Base-by-base conservation (phyloP, 2,113 vertebrate genomes). In the Ciconia stormi region DNA sequence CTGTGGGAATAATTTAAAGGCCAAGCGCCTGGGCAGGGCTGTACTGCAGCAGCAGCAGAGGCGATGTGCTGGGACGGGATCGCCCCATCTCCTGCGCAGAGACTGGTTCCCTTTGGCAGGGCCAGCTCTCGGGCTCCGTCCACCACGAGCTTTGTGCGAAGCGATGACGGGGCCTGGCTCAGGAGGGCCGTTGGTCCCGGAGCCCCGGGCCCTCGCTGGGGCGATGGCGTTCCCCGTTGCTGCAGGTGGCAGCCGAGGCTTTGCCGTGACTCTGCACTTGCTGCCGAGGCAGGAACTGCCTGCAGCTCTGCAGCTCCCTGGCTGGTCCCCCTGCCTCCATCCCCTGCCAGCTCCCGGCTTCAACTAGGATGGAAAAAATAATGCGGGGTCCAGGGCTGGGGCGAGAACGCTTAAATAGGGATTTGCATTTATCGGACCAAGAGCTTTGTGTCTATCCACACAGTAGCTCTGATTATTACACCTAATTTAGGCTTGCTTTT, bases 1-100 rank as follows among this genome's bases (percentile, higher is more conserved):
- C 96, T 56, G 89, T 63, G 97, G 97, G 97, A 97, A 98, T 98
- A 98, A 99, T 98, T 98, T 97, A 97, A 98, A 96, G 97, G 98
- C 95, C 97, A 82, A 96, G 96, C 38, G 67, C 94, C 81, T 76
- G 95, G 97, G 90, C 80, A 93, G 96, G 82, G 92, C 83, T 90
- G 88, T 47, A 16, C 49, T 77, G 95, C 79, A 40, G 91, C 79
- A 36, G 70, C 72, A 20, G 53, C 67, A 47, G 27, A 38, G 85
- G 53, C 63, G 81, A 46, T 9, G 65, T 40, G 56, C 50, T 16
- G 25, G 36, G 72, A 32, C 58, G 69, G 91, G 89, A 34, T 62
- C 34, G 46, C 56, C 82, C 70, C 38, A 1, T 27, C 38, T 29
- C 14, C 73, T 69, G 9, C 9, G 21, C 32, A 73, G 42, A 86